Base-by-base conservation (phyloP, 2,113 vertebrate species). In the Ageneiosus marmoratus region DNA sequence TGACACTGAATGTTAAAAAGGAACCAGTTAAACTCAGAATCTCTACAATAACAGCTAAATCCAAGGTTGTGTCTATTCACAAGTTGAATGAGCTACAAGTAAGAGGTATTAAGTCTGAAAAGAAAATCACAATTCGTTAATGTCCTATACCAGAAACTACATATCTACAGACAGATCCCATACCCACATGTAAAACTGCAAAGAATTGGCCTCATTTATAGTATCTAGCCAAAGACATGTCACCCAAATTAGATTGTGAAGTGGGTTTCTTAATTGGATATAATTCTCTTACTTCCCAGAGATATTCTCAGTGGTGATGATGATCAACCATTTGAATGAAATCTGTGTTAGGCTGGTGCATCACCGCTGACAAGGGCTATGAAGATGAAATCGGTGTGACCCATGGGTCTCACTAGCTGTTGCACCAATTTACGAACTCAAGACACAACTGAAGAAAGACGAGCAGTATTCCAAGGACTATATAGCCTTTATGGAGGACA, bases 131-230 rank as follows among this genome's bases (percentile, higher is more conserved):
- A 29, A 76, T 87, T 16, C 76, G n/a, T n/a, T 75, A 76, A 46
- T 16, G 18, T 82, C 83, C 20, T 88, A 84, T 7, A 81, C 83
- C 12, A 75, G 83, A 53, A 69, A 89, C 1, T 89, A 82, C 2
- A 89, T 85, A 72, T 81, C 80, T 15, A 74, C 74, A 13, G 85
- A 88, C 22, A 84, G 29, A 62, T 62, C 63, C 24, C 80, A 88
- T 85, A 58, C 76, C 77, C 44, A 87, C 86, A 51, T 12, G 67
- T 84, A 34, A 72, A 32, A 84, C 24, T 0, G 58, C 83, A 18
- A 84, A 37, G 44, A 32, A 4, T 5, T 84, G 75, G 82, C 29
- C 56, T 60, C 72, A 77, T 24, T 16, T 85, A 22, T 34, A 81
- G 48, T 60, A 77, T 44, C 34, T 81, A 44, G 76, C 53, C 48